phyloP scores from a whole-genome alignment of 2,113 vertebrate genomes.

The Heterotis niloticus region DNA sequence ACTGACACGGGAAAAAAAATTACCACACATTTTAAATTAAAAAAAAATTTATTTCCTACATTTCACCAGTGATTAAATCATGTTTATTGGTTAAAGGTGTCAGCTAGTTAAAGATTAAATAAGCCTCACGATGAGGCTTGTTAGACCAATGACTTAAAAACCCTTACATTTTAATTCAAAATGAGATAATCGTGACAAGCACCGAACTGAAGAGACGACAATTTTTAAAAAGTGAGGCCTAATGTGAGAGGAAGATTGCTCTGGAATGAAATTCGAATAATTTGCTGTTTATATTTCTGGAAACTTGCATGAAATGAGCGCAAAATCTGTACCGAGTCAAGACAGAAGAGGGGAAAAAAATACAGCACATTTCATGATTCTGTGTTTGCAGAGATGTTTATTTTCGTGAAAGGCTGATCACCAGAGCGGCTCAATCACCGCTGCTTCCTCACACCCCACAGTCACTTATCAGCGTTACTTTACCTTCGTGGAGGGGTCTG shows the following conservation, averaged over 20 bases:
- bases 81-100: conserved; percentile 16
- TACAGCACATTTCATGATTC: conserved; percentile 6
- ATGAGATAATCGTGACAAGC: neutral
- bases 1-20: neutral
- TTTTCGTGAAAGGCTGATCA: conserved; percentile 39
- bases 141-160: neutral
- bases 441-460: conserved; percentile 52
- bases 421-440: conserved; percentile 43
- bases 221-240: conserved; percentile 28
- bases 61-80: conserved; percentile 14
- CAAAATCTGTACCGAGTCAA: neutral
- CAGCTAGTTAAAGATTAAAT: conserved; percentile 1
- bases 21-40: conserved; percentile 25
- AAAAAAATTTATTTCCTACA: conserved; percentile 28
- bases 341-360: neutral
- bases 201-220: conserved; percentile 18
- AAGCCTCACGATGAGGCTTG: neutral
- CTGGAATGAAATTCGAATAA: conserved; percentile 40
- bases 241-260: conserved; percentile 57
- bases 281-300: conserved; percentile 22
- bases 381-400: conserved; percentile 32
- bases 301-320: neutral
- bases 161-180: neutral
- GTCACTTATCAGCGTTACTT: conserved; percentile 81
- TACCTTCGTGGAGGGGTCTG: conserved; percentile 98